Evolutionary conservation across 1,140 invertebrate genomes (phyloP), one percentile per base, ranked within the genome.

Genomic region (Berghia stephanieae): DNA sequence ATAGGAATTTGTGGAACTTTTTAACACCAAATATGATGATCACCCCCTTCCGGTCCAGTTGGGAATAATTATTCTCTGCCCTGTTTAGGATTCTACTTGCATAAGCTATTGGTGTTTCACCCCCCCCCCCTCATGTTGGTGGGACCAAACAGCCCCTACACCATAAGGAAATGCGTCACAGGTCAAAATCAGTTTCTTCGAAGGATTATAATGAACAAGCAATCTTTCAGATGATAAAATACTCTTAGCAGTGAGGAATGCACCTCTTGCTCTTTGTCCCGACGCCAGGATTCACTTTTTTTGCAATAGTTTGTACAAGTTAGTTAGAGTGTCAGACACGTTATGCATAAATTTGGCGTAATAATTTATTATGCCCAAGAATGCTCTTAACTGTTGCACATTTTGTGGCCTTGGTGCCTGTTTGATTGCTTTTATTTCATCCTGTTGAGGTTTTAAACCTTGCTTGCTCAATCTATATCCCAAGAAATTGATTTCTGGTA

Each of bases 131-230:
- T 82, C 84, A 79, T 89, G 84, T 21, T 79, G 18, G 27, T 92
- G 91, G 0, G 85, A 83, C 0, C 92, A 78, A 18, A 91, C 86
- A 1, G 86, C 88, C 0, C 91, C 90, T 1, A 92, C 80, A 10
- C 90, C 91, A 79, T 88, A 86, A 1, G 83, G 78, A 66, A 86
- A 89, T 27, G 90, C 90, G 85, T 92, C 91, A 24, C 87, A 87
- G n/a, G 90, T 83, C 34, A 92, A 40, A 2, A 24, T 49, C 2
- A 66, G 34, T 49, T 8, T 8, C 36, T 1, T 10, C 2, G 31
- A 16, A 24, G 74, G 57, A 67, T 75, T 60, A 69, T 77, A 77
- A 42, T 77, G 75, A 44, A 43, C 55, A 3, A 77, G 43, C 18
- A 77, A 34, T 34, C 21, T 46, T 3, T 57, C 60, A 24, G 70